Evolutionary conservation across 1,140 invertebrate species (phyloP).

Genomic region (Drosophila leontia): DNA sequence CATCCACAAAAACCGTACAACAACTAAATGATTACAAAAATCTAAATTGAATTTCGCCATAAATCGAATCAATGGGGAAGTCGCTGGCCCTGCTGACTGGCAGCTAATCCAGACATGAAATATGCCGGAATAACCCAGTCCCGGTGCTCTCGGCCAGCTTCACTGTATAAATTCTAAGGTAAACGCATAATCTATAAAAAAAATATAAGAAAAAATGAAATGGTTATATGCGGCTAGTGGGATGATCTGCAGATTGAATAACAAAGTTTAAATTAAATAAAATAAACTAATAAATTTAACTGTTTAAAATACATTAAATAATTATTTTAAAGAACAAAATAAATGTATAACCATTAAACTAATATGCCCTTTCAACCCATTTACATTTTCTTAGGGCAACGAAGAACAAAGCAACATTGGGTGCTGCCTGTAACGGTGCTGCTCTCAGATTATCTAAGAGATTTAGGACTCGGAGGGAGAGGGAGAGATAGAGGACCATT

Average conservation of each 20-base stretch:
- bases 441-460: slow-evolving; percentile 67
- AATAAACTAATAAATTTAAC: not conserved
- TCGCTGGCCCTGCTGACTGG: slow-evolving; percentile 25
- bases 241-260: slow-evolving; percentile 1
- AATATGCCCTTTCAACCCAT: slow-evolving; percentile 46
- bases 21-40: slow-evolving; percentile 82
- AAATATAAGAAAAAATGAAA: slow-evolving; percentile 12
- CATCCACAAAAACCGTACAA: slow-evolving; percentile 56
- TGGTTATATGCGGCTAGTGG: not conserved
- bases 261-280: not conserved
- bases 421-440: slow-evolving; percentile 76
- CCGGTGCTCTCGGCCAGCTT: slow-evolving; percentile 18
- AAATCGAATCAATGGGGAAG: slow-evolving; percentile 64
- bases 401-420: slow-evolving; percentile 45
- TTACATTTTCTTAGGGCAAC: slow-evolving; percentile 27
- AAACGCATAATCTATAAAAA: slow-evolving; percentile 59
- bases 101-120: slow-evolving; percentile 76
- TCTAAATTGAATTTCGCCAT: slow-evolving; percentile 82
- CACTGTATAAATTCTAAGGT: slow-evolving; percentile 75
- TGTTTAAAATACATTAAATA: not conserved
- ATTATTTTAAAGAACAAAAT: not conserved
- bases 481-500: slow-evolving; percentile 1
- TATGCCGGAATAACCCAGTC: slow-evolving; percentile 67
- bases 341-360: not conserved
- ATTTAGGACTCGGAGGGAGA: slow-evolving; percentile 20